These are phyloP conservation scores for Chaetophractus vellerosus DNA, from an alignment of 2,797 vertebrate species.

Conservation along the genomic window DNA sequence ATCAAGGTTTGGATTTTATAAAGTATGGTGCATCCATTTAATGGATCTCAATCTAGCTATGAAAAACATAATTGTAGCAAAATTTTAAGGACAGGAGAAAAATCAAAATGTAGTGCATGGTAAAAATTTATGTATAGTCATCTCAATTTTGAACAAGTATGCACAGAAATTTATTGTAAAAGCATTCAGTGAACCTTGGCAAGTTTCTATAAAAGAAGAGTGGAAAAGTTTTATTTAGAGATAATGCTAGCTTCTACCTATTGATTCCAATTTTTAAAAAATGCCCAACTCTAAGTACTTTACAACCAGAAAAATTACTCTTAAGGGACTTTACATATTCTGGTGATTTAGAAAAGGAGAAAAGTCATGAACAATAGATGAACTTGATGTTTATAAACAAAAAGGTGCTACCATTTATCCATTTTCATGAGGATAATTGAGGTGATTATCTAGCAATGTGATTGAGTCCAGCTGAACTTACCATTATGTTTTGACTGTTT, in stretches of 20 bases:
- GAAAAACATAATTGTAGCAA: not conserved
- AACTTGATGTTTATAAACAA: not conserved
- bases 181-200: not conserved
- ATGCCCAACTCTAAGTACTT: not conserved
- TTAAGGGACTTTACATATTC: not conserved
- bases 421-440: not conserved
- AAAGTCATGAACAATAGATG: not conserved
- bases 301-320: not conserved
- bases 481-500: no score
- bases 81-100: not conserved
- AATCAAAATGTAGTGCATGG: not conserved
- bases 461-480: not conserved
- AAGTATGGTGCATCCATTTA: not conserved
- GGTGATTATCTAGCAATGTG: not conserved
- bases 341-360: not conserved
- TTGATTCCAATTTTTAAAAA: not conserved
- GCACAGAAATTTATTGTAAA: not conserved
- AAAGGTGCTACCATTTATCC: not conserved
- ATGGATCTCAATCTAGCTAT: not conserved
- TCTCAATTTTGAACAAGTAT: not conserved
- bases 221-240: not conserved
- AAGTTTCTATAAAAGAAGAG: not conserved
- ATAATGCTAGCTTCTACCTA: not conserved
- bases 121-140: not conserved
- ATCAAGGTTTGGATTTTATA: not conserved